Evolutionary conservation across 2,888 invertebrate species (phyloP).

Genomic region (Lampropteryx suffumata): DNA sequence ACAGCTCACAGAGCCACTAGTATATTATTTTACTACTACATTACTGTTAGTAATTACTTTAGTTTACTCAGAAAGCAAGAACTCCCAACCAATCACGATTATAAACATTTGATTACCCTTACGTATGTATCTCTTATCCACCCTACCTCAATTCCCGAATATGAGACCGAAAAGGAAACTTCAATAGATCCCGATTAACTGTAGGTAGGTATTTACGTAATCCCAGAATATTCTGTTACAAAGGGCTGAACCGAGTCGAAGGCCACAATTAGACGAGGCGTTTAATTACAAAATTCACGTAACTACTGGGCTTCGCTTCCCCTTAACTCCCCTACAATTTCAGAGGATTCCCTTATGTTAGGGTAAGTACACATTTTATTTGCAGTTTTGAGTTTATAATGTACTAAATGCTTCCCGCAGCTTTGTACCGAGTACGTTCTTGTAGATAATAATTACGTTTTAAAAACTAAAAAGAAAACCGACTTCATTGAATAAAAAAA

Average conservation of each 20-base stretch:
- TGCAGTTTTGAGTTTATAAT: no score
- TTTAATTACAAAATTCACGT: conserved; percentile 78
- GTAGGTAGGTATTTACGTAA: conserved; percentile 24
- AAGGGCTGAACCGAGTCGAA: conserved; percentile 63
- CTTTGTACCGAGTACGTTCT: no score
- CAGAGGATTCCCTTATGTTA: conserved; percentile 64
- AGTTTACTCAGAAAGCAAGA: no score
- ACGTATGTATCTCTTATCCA: conserved; percentile 11
- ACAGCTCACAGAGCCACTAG: no score
- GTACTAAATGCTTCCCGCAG: no score
- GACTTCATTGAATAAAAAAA: no score
- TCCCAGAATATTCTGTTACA: conserved; percentile 46
- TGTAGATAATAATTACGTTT: no score
- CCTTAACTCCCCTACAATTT: conserved; percentile 70
- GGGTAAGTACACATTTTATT: conserved; percentile 6
- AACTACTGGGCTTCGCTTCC: conserved; percentile 74
- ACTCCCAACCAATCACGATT: no score
- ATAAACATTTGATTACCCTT: no score
- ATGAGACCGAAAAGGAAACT: conserved; percentile 16
- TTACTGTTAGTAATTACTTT: no score
- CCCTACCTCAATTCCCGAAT: conserved; percentile 29
- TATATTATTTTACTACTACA: no score
- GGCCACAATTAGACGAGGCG: conserved; percentile 78
- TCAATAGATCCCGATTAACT: conserved; percentile 28
- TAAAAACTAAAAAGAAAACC: no score